Conservation (phyloP, 1,140 invertebrate species). For the Trypoxylus dichotomus region DNA sequence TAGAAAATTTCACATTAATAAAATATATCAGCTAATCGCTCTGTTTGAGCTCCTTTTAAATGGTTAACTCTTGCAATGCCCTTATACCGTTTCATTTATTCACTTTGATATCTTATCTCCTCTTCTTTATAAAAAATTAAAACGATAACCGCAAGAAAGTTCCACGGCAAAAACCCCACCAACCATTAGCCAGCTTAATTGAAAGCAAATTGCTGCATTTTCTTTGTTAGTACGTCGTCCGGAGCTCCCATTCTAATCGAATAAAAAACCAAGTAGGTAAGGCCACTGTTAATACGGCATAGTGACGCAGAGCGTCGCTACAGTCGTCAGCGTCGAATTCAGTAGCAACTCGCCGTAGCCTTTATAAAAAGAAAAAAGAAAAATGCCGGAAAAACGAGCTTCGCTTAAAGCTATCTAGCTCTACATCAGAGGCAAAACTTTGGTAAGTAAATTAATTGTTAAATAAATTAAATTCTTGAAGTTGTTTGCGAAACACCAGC, state of each 20-base stretch:
- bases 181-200: not conserved
- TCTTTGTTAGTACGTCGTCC: not conserved
- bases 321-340: not conserved
- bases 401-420: not conserved
- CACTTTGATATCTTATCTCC: no score
- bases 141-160: not conserved
- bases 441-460: slow-evolving; percentile 2
- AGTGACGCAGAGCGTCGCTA: not conserved
- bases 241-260: not conserved
- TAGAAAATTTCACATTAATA: no score
- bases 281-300: not conserved
- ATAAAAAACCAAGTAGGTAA: slow-evolving; percentile 2
- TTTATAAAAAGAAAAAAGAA: not conserved
- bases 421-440: not conserved
- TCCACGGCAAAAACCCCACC: not conserved
- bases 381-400: not conserved
- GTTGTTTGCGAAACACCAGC: not conserved
- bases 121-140: no score
- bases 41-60: no score
- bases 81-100: no score
- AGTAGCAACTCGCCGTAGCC: not conserved
- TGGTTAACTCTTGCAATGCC: no score
- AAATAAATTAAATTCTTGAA: slow-evolving; percentile 9
- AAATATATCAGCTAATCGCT: no score
- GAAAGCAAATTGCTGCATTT: slow-evolving; percentile 5